Percentiles rank a stretch among this genome's conserved stretches.
Conservation (phyloP, 2,797 vertebrate species). For the Sebastes itinus region DNA sequence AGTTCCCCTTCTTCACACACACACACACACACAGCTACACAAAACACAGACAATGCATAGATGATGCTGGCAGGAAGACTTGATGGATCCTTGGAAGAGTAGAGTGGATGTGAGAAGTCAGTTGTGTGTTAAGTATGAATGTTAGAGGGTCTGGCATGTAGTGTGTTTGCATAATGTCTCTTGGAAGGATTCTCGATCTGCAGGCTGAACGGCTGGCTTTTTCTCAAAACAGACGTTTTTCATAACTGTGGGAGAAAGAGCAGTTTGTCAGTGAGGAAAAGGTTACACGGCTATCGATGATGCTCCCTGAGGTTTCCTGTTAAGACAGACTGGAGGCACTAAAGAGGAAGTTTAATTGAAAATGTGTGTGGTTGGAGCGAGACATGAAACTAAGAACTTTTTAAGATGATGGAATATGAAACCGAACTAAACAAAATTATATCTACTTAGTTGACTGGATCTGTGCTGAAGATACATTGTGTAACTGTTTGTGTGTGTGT, state of each 20-base stretch:
- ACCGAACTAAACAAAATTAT: neutral
- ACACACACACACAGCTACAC: neutral
- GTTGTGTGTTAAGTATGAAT: neutral
- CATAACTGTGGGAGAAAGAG: constrained; percentile 83
- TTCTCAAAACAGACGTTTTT: constrained; percentile 95
- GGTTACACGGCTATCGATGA: constrained; percentile 21
- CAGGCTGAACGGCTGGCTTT: neutral
- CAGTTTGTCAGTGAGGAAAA: neutral
- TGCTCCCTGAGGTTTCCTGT: constrained; percentile 32
- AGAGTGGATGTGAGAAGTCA: constrained; percentile 1
- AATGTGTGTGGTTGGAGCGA: constrained; percentile 15
- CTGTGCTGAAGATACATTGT: neutral
- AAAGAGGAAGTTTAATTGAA: constrained; percentile 48
- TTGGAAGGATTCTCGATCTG: constrained; percentile 25
- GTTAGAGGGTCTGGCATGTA: neutral
- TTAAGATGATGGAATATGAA: constrained; percentile 25
- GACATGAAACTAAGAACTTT: constrained; percentile 28
- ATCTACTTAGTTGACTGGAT: neutral
- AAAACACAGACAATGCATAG: constrained; percentile 62
- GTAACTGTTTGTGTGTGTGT: constrained; percentile 55
- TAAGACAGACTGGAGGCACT: constrained; percentile 4
- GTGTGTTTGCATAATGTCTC: constrained; percentile 54
- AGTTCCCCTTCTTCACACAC: neutral
- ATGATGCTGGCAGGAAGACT: constrained; percentile 76
- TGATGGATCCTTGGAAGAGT: constrained; percentile 52